These are phyloP conservation scores for Ganaspis sp. DNA, from an alignment of 1,140 invertebrate species.

Conservation along the genomic window DNA sequence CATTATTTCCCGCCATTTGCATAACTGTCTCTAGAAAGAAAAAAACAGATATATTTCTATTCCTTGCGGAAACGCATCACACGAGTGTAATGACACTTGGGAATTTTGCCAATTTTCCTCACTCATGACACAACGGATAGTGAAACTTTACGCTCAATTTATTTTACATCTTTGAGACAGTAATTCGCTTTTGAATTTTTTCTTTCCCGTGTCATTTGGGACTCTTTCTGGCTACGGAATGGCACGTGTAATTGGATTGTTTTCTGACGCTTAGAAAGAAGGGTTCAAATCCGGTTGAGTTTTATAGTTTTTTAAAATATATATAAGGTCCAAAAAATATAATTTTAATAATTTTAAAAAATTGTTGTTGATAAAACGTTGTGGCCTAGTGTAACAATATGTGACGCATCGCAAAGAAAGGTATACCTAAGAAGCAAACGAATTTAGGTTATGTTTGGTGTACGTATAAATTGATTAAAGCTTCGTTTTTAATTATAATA, in stretches of 20 bases:
- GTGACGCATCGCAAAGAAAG: no score
- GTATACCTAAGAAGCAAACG: no score
- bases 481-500: no score
- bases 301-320: neutral
- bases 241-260: no score
- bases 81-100: slow-evolving; percentile 55
- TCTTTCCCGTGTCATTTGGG: neutral
- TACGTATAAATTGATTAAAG: no score
- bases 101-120: slow-evolving; percentile 46
- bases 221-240: neutral
- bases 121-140: neutral
- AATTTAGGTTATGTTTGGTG: no score
- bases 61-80: neutral
- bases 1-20: neutral
- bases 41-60: neutral
- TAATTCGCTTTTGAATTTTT: neutral
- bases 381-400: no score
- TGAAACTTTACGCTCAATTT: slow-evolving; percentile 6
- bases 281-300: no score
- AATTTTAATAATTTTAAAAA: no score
- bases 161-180: neutral
- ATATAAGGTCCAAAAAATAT: no score
- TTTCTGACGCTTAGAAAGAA: no score
- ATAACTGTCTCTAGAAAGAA: neutral
- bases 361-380: no score